Evolutionary conservation across 2,113 vertebrate genomes (phyloP).

Genomic region (Ciconia boyciana): DNA sequence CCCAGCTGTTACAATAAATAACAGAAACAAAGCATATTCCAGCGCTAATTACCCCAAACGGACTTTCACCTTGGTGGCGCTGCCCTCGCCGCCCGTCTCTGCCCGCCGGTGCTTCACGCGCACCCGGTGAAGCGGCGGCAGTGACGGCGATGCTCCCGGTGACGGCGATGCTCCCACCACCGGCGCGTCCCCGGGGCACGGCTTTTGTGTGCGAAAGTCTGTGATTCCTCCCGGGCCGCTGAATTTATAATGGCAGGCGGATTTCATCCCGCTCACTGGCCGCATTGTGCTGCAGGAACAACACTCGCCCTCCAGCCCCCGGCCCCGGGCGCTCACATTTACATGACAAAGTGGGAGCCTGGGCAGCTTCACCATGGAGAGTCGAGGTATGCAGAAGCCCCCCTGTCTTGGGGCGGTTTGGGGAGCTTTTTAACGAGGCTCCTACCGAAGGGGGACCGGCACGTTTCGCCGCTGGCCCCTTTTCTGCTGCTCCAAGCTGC

Average conservation of each 20-base stretch:
- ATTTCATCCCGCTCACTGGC: constrained; percentile 49
- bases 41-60: neutral
- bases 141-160: neutral
- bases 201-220: constrained; percentile 39
- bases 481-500: neutral
- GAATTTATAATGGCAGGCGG: constrained; percentile 58
- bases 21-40: neutral
- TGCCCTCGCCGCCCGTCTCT: neutral
- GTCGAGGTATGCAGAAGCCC: constrained; percentile 51
- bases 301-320: constrained; percentile 12
- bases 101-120: fast-evolving
- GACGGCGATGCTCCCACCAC: neutral
- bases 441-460: neutral
- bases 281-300: constrained; percentile 55
- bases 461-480: fast-evolving
- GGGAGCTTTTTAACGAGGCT: neutral
- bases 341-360: constrained; percentile 71
- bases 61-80: neutral
- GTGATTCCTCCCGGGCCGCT: constrained; percentile 19
- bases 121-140: fast-evolving
- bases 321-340: constrained; percentile 48
- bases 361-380: constrained; percentile 62
- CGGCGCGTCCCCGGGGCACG: neutral
- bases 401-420: neutral
- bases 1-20: constrained; percentile 49